A percentile compares a stretch with the other conserved stretches of the same genome.
phyloP scores from a whole-genome alignment of 1,140 invertebrate species.

The Heliothis virescens region DNA sequence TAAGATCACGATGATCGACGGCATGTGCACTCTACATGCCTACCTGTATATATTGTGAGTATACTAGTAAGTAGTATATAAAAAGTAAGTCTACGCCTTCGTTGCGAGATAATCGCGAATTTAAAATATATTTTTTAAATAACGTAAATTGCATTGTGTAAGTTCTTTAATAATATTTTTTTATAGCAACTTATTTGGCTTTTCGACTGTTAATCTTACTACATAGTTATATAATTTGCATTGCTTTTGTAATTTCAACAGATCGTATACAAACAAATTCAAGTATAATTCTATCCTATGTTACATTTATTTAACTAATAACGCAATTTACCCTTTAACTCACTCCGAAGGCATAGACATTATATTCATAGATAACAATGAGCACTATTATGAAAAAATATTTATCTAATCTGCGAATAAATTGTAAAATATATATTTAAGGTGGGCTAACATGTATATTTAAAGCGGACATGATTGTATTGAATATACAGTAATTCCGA shows the following conservation, averaged over 20 bases:
- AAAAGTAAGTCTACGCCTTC: neutral
- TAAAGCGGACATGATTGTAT: slow-evolving; percentile 71
- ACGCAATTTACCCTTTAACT: neutral
- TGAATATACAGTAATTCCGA: slow-evolving; percentile 66
- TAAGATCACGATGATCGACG: slow-evolving; percentile 50
- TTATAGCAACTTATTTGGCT: no score
- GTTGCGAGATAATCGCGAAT: no score
- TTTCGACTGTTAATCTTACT: no score
- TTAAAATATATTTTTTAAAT: neutral
- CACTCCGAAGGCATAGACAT: slow-evolving; percentile 17
- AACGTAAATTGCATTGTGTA: neutral
- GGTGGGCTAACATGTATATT: slow-evolving; percentile 71
- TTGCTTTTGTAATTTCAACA: no score
- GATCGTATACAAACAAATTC: no score
- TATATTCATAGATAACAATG: slow-evolving; percentile 55
- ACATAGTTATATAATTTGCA: neutral
- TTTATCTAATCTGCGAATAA: slow-evolving; percentile 80
- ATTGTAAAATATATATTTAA: slow-evolving; percentile 68
- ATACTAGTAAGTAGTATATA: slow-evolving; percentile 40
- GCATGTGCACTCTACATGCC: slow-evolving; percentile 56
- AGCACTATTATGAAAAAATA: slow-evolving; percentile 80
- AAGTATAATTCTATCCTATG: neutral
- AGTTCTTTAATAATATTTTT: neutral
- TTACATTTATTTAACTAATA: neutral
- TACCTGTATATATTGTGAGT: slow-evolving; percentile 45